Conservation (phyloP, 1,140 invertebrate species). For the Drosophila kanapiae region DNA sequence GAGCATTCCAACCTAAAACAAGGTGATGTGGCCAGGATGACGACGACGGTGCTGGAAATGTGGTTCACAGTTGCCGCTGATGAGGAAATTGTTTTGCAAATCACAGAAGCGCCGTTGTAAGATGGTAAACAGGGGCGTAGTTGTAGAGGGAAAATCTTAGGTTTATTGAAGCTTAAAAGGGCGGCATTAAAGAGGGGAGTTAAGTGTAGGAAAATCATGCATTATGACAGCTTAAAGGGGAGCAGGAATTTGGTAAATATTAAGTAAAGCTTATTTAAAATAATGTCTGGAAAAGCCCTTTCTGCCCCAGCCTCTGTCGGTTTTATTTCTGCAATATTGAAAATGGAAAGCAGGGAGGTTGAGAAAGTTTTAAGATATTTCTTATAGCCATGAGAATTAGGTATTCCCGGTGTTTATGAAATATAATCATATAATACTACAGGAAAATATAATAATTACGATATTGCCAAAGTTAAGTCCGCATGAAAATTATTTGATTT, state of each 20-base stretch:
- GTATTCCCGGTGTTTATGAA: too few relatives aligned
- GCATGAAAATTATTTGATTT: too few relatives aligned
- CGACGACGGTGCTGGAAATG: constrained; percentile 58
- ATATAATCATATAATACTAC: too few relatives aligned
- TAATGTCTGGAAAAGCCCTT: not conserved
- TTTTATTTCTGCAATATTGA: not conserved
- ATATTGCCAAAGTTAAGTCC: too few relatives aligned
- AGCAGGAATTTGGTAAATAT: not conserved
- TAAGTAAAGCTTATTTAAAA: not conserved
- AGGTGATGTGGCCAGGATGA: constrained; percentile 58
- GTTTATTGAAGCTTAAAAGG: not conserved
- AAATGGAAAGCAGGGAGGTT: not conserved
- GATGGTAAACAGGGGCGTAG: constrained; percentile 1
- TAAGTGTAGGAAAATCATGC: not conserved
- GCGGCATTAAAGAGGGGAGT: not conserved
- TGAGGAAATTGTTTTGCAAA: constrained; percentile 80
- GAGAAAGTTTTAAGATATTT: not conserved
- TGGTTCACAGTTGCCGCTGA: constrained; percentile 59
- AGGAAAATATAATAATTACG: too few relatives aligned
- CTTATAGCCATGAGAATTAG: too few relatives aligned
- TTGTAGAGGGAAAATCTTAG: not conserved
- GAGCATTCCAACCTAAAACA: constrained; percentile 68
- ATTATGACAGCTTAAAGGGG: not conserved
- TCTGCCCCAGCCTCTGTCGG: not conserved
- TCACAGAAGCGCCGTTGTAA: constrained; percentile 39